Conservation (phyloP, 1,140 invertebrate species). For the Aplysia californica region DNA sequence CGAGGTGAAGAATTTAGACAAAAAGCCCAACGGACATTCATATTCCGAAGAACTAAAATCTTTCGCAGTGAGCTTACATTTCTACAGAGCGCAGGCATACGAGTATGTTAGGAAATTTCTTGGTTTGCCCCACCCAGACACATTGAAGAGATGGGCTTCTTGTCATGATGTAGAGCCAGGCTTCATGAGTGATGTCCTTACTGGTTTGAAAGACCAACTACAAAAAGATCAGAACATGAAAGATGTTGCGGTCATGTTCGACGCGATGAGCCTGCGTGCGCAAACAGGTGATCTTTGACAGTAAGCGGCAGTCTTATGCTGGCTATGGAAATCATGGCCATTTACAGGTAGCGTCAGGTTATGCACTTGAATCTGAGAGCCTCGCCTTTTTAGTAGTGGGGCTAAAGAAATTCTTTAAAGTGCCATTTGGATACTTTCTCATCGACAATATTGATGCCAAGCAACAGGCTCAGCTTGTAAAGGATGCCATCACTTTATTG, state of each 20-base stretch:
- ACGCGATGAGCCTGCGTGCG: not conserved
- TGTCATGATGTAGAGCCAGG: not conserved
- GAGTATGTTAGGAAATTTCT: not conserved
- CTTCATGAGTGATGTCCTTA: not conserved
- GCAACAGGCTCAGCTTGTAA: slow-evolving; percentile 1
- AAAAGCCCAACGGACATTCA: not conserved
- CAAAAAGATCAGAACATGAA: not conserved
- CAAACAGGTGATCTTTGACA: not conserved
- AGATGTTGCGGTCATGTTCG: not conserved
- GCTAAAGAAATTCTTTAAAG: not conserved
- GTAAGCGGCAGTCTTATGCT: not conserved
- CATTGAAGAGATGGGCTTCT: not conserved
- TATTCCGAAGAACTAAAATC: slow-evolving; percentile 8
- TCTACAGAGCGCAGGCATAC: not conserved
- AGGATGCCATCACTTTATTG: not conserved
- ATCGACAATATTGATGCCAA: not conserved
- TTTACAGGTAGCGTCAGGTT: not conserved
- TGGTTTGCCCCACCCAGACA: not conserved
- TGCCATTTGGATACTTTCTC: slow-evolving; percentile 15
- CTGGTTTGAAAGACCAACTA: not conserved
- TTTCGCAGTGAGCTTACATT: slow-evolving; percentile 3
- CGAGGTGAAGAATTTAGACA: not conserved
- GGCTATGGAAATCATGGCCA: not conserved
- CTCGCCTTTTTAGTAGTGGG: not conserved
- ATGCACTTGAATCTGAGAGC: not conserved